Evolutionary conservation across 2,888 invertebrate species (phyloP), one percentile per base, ranked within the genome.

Genomic region (Mesorhabditis spiculigera): DNA sequence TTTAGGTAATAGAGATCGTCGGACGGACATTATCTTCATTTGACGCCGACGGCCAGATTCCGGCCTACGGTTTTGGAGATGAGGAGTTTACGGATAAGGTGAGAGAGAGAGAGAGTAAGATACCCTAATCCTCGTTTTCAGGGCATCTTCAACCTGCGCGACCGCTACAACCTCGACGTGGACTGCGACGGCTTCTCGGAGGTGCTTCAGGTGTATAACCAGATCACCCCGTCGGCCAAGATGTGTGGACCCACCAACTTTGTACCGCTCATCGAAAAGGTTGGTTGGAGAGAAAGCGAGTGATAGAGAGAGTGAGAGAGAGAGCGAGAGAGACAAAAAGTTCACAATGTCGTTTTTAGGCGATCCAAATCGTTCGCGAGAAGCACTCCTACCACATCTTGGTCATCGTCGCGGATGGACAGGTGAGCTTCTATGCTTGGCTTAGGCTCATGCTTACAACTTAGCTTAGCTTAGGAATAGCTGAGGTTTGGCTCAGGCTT

Each of bases 231-330:
- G 4, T 80, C 82, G 65, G 87, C 88, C 5, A 78, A 82, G 42
- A 86, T 89, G 73, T 88, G 88, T 72, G 89, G 89, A 4, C 89
- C 89, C 2, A 89, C 89, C 44, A 88, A 87, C 78, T 88, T 89
- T 75, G 88, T 88, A 8, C 89, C 89, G 5, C 82, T 89, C 45
- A 89, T 89, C 68, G 80, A 87, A 71, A 81, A 74, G 66, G 65
- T 62, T 16, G 45, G 63, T 13, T 64, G 5, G 41, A 66, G 5
- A 67, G n/a, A n/a, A n/a, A n/a, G 10, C 5, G 43, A 45, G 3
- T 42, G 58, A 43, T 67, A 61, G 5, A 42, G 4, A n/a, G 10
- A 28, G 4, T 62, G 28, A 16, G 42, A 5, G n/a, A 58, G 66
- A 10, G 10, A n/a, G 64, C 64, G 10, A n/a, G 64, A 65, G 28